Evolutionary conservation across 2,113 vertebrate genomes (phyloP), one percentile per base, ranked within the genome.

Genomic region (Ageneiosus marmoratus): DNA sequence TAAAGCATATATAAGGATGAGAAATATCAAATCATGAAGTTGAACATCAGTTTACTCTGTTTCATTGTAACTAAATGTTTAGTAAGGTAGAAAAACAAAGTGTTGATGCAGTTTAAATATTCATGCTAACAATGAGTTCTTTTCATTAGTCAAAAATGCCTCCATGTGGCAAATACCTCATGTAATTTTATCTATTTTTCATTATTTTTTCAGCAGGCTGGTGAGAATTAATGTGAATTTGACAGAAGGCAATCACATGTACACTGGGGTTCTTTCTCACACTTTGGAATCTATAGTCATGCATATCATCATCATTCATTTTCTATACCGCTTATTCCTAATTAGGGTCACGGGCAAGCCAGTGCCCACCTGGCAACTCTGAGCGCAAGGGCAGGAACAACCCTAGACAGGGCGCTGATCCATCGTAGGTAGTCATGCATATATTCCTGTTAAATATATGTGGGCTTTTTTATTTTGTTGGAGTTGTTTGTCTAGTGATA

Each of bases 401-500:
- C n/a, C n/a, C n/a, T n/a, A n/a, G n/a, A n/a, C n/a, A n/a, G n/a
- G n/a, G n/a, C n/a, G n/a, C n/a, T n/a, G n/a, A n/a, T n/a, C n/a
- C n/a, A n/a, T n/a, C n/a, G n/a, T n/a, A n/a, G n/a, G n/a, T n/a
- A 5, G 51, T 53, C 51, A 53, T 55, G 53, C 53, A 55, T 6
- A 55, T 1, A 55, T 5, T 18, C 18, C 20, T 55, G 53, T 16
- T 51, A 27, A 27, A 65, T 72, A 22, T 27, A 75, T 53, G 27
- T 29, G 63, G 27, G 13, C n/a, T 62, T 62, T 29, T 62, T 58
- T 27, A 27, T 27, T n/a, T 12, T n/a, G n/a, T 50, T 79, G 76
- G 55, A 63, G 41, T 87, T 79, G 63, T 77, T 58, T 85, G 53
- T 83, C 22, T n/a, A 44, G 22, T 60, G 55, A 46, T 78, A 6